These are phyloP conservation scores for Brachionus koreanus DNA, from an alignment of 1,140 invertebrate genomes.

Conservation along the genomic window DNA sequence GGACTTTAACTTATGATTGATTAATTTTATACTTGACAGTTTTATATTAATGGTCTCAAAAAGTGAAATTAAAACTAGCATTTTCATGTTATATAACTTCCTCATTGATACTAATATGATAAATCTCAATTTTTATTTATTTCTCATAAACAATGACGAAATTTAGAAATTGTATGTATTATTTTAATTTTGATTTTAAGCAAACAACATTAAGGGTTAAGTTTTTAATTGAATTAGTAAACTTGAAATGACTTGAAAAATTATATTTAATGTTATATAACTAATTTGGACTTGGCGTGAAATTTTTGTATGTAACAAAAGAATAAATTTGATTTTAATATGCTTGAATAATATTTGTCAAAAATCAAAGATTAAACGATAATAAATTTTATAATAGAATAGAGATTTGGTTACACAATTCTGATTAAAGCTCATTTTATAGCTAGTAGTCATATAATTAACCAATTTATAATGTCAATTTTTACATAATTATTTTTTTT, in stretches of 20 bases:
- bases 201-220: too few species aligned
- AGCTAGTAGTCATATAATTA: background rate
- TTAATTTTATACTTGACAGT: background rate
- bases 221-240: too few species aligned
- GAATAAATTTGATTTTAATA: background rate
- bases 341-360: background rate
- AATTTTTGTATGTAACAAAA: background rate
- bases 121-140: background rate
- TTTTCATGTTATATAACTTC: conserved; percentile 10
- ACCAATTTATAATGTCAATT: background rate
- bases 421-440: background rate
- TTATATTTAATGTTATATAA: background rate
- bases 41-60: background rate
- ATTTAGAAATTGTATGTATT: background rate
- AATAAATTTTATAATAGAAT: background rate
- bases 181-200: background rate
- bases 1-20: background rate
- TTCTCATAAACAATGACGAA: background rate
- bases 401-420: background rate
- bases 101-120: background rate
- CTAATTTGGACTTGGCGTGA: background rate
- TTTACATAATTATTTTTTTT: background rate
- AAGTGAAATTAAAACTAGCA: background rate
- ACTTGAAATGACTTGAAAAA: too few species aligned
- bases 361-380: background rate